Evolutionary conservation across 2,113 vertebrate species (phyloP).

Genomic region (Amphilophus citrinellus): DNA sequence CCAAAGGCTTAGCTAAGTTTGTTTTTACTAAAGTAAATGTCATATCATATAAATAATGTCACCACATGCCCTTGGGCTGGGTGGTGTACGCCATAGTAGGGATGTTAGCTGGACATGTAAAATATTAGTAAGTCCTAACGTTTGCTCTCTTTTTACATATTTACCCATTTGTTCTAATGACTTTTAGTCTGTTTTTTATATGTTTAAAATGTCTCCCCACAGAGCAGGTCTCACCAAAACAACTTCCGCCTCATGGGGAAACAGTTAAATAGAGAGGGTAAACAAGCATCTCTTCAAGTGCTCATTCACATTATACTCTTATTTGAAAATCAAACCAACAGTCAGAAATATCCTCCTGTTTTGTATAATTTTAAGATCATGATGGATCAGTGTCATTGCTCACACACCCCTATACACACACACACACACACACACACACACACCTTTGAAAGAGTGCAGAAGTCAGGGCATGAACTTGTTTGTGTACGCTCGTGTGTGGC

Average conservation of each 20-base stretch:
- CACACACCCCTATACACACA: background rate
- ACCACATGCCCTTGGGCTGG: too few relatives aligned
- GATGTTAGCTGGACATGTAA: too few relatives aligned
- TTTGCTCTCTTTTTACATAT: too few relatives aligned
- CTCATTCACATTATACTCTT: background rate
- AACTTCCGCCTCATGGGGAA: too few relatives aligned
- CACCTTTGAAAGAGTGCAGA: background rate
- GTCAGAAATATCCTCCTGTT: background rate
- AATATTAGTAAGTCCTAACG: too few relatives aligned
- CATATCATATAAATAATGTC: too few relatives aligned
- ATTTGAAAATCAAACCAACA: background rate
- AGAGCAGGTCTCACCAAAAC: too few relatives aligned
- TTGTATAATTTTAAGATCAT: background rate
- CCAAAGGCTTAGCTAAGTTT: background rate
- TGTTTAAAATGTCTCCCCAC: too few relatives aligned
- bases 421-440: background rate
- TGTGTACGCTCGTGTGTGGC: background rate
- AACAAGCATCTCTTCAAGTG: background rate
- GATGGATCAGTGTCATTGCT: background rate
- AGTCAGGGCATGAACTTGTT: background rate
- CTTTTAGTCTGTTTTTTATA: too few relatives aligned
- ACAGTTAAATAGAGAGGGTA: too few relatives aligned
- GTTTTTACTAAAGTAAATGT: background rate
- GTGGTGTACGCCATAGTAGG: too few relatives aligned
- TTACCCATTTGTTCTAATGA: too few relatives aligned